These are phyloP conservation scores for Notoglanidium macrostoma DNA, from an alignment of 2,797 vertebrate genomes.

Conservation along the genomic window DNA sequence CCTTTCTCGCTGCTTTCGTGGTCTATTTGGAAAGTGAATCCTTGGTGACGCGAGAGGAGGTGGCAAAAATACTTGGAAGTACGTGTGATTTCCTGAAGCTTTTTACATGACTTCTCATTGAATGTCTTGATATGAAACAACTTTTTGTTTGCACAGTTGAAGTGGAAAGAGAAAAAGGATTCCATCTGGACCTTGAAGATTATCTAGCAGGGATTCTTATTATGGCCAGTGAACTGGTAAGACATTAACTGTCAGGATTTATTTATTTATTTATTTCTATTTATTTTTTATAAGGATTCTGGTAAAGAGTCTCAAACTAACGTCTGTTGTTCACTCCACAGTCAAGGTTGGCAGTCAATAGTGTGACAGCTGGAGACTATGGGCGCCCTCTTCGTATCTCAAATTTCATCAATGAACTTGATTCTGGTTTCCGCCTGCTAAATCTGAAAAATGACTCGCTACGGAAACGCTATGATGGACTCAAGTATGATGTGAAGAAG, in stretches of 20 bases:
- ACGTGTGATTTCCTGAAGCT: slow-evolving; percentile 60
- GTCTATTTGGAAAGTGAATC: slow-evolving; percentile 92
- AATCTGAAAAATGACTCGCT: slow-evolving; percentile 98
- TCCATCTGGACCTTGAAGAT: slow-evolving; percentile 96
- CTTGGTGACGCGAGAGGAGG: slow-evolving; percentile 89
- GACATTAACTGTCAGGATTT: background rate
- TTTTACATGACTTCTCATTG: background rate
- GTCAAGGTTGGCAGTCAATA: slow-evolving; percentile 95
- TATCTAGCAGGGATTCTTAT: slow-evolving; percentile 94
- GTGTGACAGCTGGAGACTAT: slow-evolving; percentile 95
- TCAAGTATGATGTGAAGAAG: slow-evolving; percentile 98
- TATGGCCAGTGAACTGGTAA: slow-evolving; percentile 96
- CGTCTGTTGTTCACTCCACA: slow-evolving; percentile 50
- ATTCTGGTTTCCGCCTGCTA: slow-evolving; percentile 95
- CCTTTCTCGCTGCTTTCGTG: slow-evolving; percentile 89
- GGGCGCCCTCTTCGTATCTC: slow-evolving; percentile 92
- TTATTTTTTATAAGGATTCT: slow-evolving; percentile 43
- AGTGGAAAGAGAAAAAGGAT: slow-evolving; percentile 90
- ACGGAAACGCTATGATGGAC: slow-evolving; percentile 94
- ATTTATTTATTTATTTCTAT: no score
- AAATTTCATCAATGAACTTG: slow-evolving; percentile 94
- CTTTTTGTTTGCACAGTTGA: slow-evolving; percentile 77
- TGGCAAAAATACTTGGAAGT: slow-evolving; percentile 92
- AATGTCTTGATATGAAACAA: background rate
- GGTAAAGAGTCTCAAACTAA: background rate